Percentiles rank a stretch among this genome's conserved stretches.
Conservation (phyloP, 2,113 vertebrate genomes). For the Orthonyx spaldingii region DNA sequence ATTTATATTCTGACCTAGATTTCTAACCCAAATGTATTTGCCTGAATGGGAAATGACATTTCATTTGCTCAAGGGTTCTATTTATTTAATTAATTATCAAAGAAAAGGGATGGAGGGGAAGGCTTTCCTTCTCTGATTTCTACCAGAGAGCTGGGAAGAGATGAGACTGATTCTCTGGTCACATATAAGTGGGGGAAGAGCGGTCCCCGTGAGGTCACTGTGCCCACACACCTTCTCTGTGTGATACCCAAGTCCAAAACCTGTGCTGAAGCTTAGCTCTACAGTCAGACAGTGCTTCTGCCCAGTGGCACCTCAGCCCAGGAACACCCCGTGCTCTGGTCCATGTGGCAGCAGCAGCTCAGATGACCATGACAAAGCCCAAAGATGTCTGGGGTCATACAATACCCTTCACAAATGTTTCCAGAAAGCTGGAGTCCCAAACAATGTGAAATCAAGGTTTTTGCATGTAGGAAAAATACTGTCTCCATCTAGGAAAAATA, state of each 20-base stretch:
- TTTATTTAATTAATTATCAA: conserved; percentile 54
- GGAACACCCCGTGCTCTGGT: neutral
- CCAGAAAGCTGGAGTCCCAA: neutral
- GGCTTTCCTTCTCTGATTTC: neutral
- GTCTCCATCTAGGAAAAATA: conserved; percentile 20
- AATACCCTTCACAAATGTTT: neutral
- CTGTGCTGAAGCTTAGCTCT: neutral
- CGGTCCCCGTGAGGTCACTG: neutral
- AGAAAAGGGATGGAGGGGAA: neutral
- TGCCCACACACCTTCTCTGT: no score
- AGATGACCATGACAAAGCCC: neutral
- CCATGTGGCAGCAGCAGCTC: neutral
- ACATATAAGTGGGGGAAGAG: fast-evolving
- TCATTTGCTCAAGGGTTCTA: conserved; percentile 50
- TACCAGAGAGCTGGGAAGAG: neutral
- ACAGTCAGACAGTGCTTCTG: neutral
- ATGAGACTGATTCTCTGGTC: neutral
- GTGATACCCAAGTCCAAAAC: neutral
- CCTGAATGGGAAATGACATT: conserved; percentile 61
- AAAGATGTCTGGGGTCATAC: neutral
- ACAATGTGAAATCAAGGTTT: neutral
- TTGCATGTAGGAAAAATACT: neutral
- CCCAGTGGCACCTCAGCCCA: neutral
- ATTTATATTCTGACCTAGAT: conserved; percentile 68
- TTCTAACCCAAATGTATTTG: conserved; percentile 65